Percentiles rank a stretch among this genome's conserved stretches.
These are phyloP conservation scores for Hypolimnas misippus DNA, from an alignment of 2,888 invertebrate species.

Conservation along the genomic window DNA sequence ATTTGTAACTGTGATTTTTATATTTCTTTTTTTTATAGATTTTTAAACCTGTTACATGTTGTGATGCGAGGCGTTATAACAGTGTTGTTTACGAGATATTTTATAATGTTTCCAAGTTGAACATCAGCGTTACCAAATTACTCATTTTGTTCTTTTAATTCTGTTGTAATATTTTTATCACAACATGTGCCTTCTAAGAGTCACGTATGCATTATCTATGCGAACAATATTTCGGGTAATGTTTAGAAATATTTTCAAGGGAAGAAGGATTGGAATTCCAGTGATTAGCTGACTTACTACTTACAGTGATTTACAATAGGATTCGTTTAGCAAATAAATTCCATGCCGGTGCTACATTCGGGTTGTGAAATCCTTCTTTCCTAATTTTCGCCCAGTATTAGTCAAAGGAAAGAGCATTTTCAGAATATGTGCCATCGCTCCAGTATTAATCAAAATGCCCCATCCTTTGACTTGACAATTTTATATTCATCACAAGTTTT, in stretches of 20 bases:
- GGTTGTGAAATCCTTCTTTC: constrained; percentile 84
- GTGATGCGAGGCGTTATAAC: constrained; percentile 64
- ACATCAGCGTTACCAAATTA: constrained; percentile 58
- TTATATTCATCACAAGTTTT: constrained; percentile 81
- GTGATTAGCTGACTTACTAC: constrained; percentile 38
- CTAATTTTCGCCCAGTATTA: constrained; percentile 78
- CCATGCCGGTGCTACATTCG: constrained; percentile 66
- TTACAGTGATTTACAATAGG: constrained; percentile 5
- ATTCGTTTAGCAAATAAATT: constrained; percentile 24
- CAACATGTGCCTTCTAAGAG: constrained; percentile 71
- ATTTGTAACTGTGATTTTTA: constrained; percentile 84
- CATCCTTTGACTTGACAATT: constrained; percentile 74
- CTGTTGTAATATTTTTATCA: constrained; percentile 59
- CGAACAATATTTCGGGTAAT: constrained; percentile 61
- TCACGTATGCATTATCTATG: constrained; percentile 53
- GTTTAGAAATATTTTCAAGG: constrained; percentile 61
- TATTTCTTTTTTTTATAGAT: constrained; percentile 77
- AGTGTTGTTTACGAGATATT: constrained; percentile 56
- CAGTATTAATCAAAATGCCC: constrained; percentile 78
- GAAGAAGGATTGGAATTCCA: constrained; percentile 72
- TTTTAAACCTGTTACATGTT: constrained; percentile 80
- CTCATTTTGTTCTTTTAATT: constrained; percentile 54
- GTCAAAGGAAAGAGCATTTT: constrained; percentile 77
- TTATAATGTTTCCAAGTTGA: constrained; percentile 49
- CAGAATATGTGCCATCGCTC: constrained; percentile 80